Percentiles rank a stretch among this genome's conserved stretches.
Evolutionary conservation across 2,888 invertebrate species (phyloP).

Genomic region (Pseudococcus longispinus): DNA sequence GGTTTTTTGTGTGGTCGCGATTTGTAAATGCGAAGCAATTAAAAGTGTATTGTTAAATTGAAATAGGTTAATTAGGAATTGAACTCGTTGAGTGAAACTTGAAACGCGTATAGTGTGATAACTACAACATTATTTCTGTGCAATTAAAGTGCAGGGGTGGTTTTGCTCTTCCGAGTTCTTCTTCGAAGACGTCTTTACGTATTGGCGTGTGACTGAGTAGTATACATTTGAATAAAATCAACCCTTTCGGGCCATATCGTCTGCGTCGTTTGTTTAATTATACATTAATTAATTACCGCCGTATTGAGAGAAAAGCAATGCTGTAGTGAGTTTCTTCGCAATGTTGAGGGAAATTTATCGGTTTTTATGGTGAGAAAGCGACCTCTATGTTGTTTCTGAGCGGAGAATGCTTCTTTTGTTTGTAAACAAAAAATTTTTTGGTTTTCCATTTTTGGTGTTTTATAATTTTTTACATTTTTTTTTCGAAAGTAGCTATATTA

Average conservation of each 20-base stretch:
- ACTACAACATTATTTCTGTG: constrained; percentile 7
- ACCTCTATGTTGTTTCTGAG: neutral
- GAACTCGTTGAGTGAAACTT: constrained; percentile 11
- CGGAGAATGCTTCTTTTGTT: neutral
- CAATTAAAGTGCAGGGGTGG: neutral
- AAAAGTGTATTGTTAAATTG: constrained; percentile 3
- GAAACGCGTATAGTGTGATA: neutral
- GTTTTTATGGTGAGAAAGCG: neutral
- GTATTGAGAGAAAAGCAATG: neutral
- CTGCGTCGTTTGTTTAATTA: neutral
- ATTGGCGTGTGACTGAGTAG: neutral
- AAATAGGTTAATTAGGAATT: constrained; percentile 23
- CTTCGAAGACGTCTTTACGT: neutral
- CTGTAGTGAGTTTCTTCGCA: neutral
- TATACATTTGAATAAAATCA: neutral
- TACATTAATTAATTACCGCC: neutral
- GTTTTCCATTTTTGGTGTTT: neutral
- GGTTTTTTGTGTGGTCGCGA: constrained; percentile 15
- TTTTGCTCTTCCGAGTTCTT: neutral
- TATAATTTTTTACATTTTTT: too few relatives aligned
- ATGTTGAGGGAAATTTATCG: neutral
- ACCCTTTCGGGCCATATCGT: neutral
- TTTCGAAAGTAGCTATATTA: too few relatives aligned
- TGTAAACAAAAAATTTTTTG: too few relatives aligned
- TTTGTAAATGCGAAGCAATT: constrained; percentile 4